phyloP scores from a whole-genome alignment of 2,888 invertebrate species.

The Ophonus ardosiacus region DNA sequence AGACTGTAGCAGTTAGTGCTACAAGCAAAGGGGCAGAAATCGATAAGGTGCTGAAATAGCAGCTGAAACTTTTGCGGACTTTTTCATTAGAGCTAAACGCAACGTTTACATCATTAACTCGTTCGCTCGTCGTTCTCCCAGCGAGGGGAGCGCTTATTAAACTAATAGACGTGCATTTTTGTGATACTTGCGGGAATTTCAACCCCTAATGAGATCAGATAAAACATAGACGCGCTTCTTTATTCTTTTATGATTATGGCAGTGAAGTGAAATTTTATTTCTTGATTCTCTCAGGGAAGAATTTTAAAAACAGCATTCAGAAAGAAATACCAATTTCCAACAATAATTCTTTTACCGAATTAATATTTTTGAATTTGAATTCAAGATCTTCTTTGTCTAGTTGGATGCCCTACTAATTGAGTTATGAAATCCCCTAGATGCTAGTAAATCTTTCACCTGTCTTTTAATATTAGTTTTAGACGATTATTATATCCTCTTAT shows the following conservation, averaged over 20 bases:
- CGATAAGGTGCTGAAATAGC: conserved; percentile 57
- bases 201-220: conserved; percentile 65
- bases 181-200: conserved; percentile 58
- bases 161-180: conserved; percentile 63
- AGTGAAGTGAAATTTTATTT: conserved; percentile 33
- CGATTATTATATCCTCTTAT: no score
- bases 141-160: conserved; percentile 58
- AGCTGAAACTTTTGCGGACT: conserved; percentile 51
- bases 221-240: conserved; percentile 65
- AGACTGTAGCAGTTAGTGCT: conserved; percentile 16
- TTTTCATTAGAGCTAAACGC: conserved; percentile 60
- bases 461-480: no score
- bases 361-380: no score
- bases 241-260: conserved; percentile 66
- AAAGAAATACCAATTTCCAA: no score
- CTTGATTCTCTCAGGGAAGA: conserved; percentile 1
- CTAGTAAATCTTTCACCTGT: no score
- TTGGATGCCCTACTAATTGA: no score
- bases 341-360: no score
- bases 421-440: no score
- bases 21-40: conserved; percentile 51
- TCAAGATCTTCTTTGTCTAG: no score
- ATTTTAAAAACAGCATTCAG: no score
- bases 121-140: conserved; percentile 13
- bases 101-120: conserved; percentile 47